Base-by-base conservation (phyloP, 2,888 invertebrate genomes). In the Adineta ricciae region DNA sequence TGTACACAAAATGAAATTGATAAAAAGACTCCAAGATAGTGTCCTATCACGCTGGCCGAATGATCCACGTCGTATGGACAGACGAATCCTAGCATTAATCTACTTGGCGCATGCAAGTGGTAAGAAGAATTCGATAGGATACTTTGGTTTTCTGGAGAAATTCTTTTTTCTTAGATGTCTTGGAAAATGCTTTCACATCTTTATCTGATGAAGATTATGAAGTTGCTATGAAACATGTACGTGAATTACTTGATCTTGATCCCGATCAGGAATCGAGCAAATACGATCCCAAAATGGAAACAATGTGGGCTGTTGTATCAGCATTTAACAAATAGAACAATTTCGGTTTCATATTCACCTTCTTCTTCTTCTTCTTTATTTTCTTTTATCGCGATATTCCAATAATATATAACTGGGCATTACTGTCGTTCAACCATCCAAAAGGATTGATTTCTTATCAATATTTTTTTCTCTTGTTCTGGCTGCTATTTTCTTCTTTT, bases 131-230 rank as follows among this genome's bases (percentile, higher is more conserved):
- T 16, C 21, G 11, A 38, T 24, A 16, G 0, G 11, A 41, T n/a
- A n/a, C n/a, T n/a, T n/a, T n/a, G n/a, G n/a, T n/a, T n/a, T n/a
- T n/a, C n/a, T n/a, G n/a, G n/a, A n/a, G n/a, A n/a, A n/a, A n/a
- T n/a, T n/a, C n/a, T n/a, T n/a, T 21, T 73, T 96, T 97, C 16
- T 96, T 97, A 84, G 99, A 99, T 91, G 99, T 99, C 41, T 92
- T 99, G 85, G 99, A 99, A 92, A 99, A 99, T 91, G 99, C 99
- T 84, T 99, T 99, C 91, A 96, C 97, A 41, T 97, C 98, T 3
- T 93, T 99, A 21, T 96, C 96, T 88, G 92, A 92, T 88, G 97
- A 97, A 89, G 97, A 97, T 91, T 98, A 98, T 90, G 97, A 98
- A 92, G 92, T 98, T 88, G 99, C 98, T 86, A 98, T 97, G 94